Base-by-base conservation (phyloP, 2,113 vertebrate genomes). In the Raja brachyura region DNA sequence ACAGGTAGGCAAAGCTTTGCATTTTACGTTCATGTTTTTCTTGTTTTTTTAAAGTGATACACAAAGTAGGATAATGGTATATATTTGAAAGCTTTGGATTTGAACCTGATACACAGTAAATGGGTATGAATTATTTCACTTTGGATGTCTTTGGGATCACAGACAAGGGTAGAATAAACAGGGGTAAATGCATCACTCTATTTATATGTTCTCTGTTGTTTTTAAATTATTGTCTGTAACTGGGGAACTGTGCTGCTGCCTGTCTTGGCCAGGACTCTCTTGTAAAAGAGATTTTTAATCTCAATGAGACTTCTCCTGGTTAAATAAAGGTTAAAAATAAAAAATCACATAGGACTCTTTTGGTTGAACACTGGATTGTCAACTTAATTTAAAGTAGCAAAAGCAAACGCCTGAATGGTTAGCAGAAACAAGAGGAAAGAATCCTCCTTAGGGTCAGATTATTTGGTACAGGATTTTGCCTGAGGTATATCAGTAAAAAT, bases 1-100 rank as follows among this genome's bases (percentile, higher is more conserved):
- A 97, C 95, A 28, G 98, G 99, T 99, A 97, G 3, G 94, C 93
- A 75, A 20, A 33, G 0, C 5, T n/a, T 73, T 68, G 8, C 93
- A 73, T 73, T 92, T 73, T 4, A 54, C 3, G 68, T 20, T 39
- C 33, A 10, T 33, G 9, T 92, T 9, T 68, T 66, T 18, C 39
- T 48, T 48, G 39, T 68, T 90, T 33, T 66, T 68, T 33, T 0
- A 10, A 74, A 54, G 66, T 73, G 20, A 8, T 92, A 9, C 66
- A 54, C 5, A 73, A 28, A 28, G 66, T 73, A 9, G 39, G 90
- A 68, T 1, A 11, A 73, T 73, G 66, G 31, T 73, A 3, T 22
- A 73, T 48, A 92, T 22, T 22, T 39, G 68, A 28, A 73, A 22
- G 33, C 33, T 48, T 73, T 54, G 20, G 66, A 92, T 73, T 92